Base-by-base conservation (phyloP, 2,113 vertebrate species). In the Telmatochromis sp. region DNA sequence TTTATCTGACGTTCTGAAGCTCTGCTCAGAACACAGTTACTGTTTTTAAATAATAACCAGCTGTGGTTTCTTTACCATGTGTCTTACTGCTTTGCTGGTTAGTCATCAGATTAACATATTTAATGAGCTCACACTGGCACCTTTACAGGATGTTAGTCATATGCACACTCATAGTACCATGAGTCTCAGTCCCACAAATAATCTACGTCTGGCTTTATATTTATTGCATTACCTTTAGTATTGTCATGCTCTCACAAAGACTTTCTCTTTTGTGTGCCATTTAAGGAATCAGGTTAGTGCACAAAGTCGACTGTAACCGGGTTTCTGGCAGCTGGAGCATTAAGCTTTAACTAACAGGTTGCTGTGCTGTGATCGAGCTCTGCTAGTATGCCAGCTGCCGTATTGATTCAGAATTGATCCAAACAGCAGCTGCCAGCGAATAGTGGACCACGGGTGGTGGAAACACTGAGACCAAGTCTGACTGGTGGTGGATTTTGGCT, bases 331-430 rank as follows among this genome's bases (percentile, higher is more conserved):
- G 60, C 35, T 4, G 51, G 21, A 17, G 55, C 83, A 33, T 79
- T 88, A 58, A 87, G 84, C 78, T 85, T 83, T 84, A 85, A 89
- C 90, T 58, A 87, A 79, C 83, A 60, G 90, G 26, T 83, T 86
- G 87, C 82, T 58, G 80, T 82, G 87, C 31, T 85, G 81, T 42
- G 84, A 89, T 90, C 23, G 53, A 86, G 86, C 88, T 82, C 80
- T 85, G 87, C 87, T 75, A 87, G 85, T 87, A 81, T 87, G 86
- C 91, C 91, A 84, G 94, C 89, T 88, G 89, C 80, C 3, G 8
- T 21, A 93, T 94, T 63, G 94, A 94, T 85, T 88, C 35, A 0
- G 2, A 14, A 94, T 95, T n/a, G 94, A 93, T 88, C 87, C 26
- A 2, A 86, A 70, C 81, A 70, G 84, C 87, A 81, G 89, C 84